A percentile compares a stretch with the other conserved stretches of the same genome.
phyloP scores from a whole-genome alignment of 1,140 invertebrate genomes.

The Popillia japonica region DNA sequence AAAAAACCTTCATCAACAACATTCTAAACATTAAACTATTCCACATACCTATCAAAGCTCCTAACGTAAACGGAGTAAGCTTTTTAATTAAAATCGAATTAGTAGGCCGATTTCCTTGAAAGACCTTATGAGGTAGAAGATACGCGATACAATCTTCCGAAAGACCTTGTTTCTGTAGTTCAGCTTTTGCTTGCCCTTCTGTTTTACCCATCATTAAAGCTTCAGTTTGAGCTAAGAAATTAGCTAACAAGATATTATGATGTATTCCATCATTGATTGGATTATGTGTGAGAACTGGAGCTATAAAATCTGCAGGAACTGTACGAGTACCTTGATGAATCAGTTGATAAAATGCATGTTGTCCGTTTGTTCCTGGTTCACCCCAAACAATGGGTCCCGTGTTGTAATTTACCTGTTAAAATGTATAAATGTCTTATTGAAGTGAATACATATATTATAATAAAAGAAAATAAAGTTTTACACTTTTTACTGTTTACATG shows the following conservation, averaged over 20 bases:
- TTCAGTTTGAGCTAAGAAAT: constrained; percentile 99
- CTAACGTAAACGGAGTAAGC: constrained; percentile 93
- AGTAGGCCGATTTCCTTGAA: no score
- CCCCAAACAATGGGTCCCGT: constrained; percentile 81
- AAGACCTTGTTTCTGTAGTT: no score
- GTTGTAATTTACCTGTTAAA: constrained; percentile 57
- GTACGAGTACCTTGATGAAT: constrained; percentile 91
- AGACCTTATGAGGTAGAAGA: constrained; percentile 95
- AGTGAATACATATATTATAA: no score
- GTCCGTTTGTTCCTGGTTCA: constrained; percentile 99
- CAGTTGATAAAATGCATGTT: constrained; percentile 97
- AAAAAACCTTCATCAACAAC: background rate
- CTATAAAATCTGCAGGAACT: constrained; percentile 98
- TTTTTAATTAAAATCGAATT: constrained; percentile 97
- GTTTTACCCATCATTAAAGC: constrained; percentile 94
- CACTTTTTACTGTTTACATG: no score
- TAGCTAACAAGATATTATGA: constrained; percentile 92
- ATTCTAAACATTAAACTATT: no score
- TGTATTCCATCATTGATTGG: constrained; percentile 81
- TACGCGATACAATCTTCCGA: constrained; percentile 75
- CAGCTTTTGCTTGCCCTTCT: constrained; percentile 74
- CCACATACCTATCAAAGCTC: constrained; percentile 89
- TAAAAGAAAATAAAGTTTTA: no score
- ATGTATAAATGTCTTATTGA: no score
- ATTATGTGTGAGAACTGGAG: constrained; percentile 92